phyloP scores from a whole-genome alignment of 2,113 vertebrate genomes.

The Anas platyrhynchos region DNA sequence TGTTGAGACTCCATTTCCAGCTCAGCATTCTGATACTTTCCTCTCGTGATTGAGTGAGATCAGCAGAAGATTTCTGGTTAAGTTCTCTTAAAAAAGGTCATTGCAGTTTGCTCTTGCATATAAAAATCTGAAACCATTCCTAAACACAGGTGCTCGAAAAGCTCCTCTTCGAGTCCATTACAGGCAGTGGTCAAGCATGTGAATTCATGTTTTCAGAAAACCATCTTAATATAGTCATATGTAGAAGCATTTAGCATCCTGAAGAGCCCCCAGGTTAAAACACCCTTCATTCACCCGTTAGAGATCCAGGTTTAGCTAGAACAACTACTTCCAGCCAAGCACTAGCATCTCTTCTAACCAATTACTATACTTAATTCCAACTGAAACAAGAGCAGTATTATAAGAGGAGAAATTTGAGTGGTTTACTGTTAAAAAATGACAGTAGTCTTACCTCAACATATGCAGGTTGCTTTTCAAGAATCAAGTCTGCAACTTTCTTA shows the following conservation, averaged over 20 bases:
- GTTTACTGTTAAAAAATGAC: neutral
- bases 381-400: neutral
- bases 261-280: neutral
- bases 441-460: constrained; percentile 93
- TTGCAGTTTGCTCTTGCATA: accelerated
- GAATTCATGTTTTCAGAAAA: neutral
- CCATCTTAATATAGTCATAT: neutral
- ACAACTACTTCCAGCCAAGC: neutral
- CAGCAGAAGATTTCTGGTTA: neutral
- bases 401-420: neutral
- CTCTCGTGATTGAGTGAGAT: neutral
- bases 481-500: constrained; percentile 97
- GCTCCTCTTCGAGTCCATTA: neutral
- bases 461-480: constrained; percentile 96
- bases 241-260: neutral
- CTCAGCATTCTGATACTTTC: neutral
- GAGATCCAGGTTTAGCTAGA: neutral
- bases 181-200: neutral
- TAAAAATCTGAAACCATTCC: neutral
- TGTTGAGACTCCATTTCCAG: neutral
- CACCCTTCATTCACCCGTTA: accelerated
- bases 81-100: neutral
- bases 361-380: neutral
- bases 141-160: neutral
- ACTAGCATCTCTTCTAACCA: neutral